Conservation (phyloP, 2,113 vertebrate species). For the Alethe diademata region DNA sequence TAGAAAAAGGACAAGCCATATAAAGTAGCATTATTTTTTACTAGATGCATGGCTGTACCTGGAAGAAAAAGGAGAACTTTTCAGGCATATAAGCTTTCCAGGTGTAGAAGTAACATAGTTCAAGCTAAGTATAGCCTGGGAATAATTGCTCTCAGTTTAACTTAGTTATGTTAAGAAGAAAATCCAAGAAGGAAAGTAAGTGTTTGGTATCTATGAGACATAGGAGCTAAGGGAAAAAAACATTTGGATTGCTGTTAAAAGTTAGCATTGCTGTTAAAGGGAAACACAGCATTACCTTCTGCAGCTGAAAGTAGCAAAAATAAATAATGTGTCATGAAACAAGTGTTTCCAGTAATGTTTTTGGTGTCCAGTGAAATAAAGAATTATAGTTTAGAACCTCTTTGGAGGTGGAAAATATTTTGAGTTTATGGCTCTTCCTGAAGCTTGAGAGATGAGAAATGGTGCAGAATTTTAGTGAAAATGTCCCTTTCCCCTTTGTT, state of each 20-base stretch:
- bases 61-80: neutral
- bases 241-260: neutral
- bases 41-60: neutral
- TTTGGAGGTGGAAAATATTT: neutral
- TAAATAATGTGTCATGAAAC: neutral
- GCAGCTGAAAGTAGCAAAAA: neutral
- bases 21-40: neutral
- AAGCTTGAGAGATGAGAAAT: neutral
- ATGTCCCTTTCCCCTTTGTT: neutral
- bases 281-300: neutral
- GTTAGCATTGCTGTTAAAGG: neutral
- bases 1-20: neutral
- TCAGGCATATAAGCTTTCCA: neutral
- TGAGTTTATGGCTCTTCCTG: neutral
- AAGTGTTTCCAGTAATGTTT: neutral
- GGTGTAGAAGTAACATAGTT: neutral
- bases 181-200: neutral
- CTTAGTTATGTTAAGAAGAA: neutral
- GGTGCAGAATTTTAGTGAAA: neutral
- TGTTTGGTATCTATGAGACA: neutral
- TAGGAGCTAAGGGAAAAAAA: neutral
- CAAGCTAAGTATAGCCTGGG: neutral
- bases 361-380: neutral
- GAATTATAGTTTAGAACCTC: neutral
- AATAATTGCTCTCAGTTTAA: neutral